Evolutionary conservation across 2,113 vertebrate genomes (phyloP).

Genomic region (Mustela lutreola): DNA sequence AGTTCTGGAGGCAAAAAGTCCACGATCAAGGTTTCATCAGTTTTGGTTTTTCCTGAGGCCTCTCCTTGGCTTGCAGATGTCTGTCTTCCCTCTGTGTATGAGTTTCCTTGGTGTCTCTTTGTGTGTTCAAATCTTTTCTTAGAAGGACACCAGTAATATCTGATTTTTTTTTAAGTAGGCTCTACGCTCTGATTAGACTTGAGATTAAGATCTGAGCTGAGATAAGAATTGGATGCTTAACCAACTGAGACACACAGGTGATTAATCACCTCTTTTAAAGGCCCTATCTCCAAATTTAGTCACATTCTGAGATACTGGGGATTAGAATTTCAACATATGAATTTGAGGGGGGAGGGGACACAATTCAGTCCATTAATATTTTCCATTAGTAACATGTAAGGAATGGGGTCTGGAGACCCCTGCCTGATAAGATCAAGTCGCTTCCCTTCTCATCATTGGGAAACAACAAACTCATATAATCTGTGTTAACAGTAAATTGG

Average conservation of each 20-base stretch:
- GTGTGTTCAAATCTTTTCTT: neutral
- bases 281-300: neutral
- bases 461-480: neutral
- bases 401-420: neutral
- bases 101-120: neutral
- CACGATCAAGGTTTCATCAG: neutral
- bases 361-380: neutral
- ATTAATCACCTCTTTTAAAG: neutral
- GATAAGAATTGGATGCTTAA: neutral
- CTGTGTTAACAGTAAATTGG: neutral
- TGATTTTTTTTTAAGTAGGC: neutral
- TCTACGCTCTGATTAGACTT: neutral
- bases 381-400: neutral
- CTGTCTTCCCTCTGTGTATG: neutral
- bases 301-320: neutral
- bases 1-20: neutral
- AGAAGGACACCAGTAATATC: neutral
- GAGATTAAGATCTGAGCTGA: neutral
- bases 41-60: neutral
- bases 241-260: neutral
- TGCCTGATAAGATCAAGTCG: neutral
- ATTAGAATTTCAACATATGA: neutral
- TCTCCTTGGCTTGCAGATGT: neutral
- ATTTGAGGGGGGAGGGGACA: neutral
- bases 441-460: neutral